Evolutionary conservation across 2,797 vertebrate genomes (phyloP).

Genomic region (Lepilemur ruficaudatus): DNA sequence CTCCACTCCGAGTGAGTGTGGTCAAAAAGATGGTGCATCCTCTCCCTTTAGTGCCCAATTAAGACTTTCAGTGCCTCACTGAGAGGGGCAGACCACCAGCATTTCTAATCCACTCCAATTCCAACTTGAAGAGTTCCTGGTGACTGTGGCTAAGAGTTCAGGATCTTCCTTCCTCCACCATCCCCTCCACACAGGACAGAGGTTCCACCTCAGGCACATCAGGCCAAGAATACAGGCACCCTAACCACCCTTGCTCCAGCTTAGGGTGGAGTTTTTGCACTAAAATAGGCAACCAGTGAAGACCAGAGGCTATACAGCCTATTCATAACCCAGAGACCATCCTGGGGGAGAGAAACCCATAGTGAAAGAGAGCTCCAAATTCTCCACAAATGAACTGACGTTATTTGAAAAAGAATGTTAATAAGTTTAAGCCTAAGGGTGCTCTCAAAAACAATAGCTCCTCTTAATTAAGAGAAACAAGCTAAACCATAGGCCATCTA

Average conservation of each 20-base stretch:
- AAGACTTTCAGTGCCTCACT: background rate
- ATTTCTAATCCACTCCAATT: background rate
- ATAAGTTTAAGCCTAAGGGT: background rate
- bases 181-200: background rate
- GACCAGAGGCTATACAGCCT: background rate
- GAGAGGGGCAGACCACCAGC: background rate
- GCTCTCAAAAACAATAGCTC: background rate
- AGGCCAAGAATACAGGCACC: background rate
- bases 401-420: background rate
- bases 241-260: background rate
- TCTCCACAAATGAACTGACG: background rate
- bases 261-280: background rate
- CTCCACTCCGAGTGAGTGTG: background rate
- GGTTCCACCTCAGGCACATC: background rate
- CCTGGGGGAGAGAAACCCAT: background rate
- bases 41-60: background rate
- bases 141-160: background rate
- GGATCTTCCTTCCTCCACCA: background rate
- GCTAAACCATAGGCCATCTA: background rate
- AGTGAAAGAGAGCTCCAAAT: background rate
- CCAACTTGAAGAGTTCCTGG: background rate
- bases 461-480: constrained; percentile 32
- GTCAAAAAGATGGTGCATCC: background rate
- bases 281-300: background rate
- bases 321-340: background rate